A percentile compares a stretch with the other conserved stretches of the same genome.
Evolutionary conservation across 2,888 invertebrate species (phyloP).

Genomic region (Caenorhabditis drosophilae): DNA sequence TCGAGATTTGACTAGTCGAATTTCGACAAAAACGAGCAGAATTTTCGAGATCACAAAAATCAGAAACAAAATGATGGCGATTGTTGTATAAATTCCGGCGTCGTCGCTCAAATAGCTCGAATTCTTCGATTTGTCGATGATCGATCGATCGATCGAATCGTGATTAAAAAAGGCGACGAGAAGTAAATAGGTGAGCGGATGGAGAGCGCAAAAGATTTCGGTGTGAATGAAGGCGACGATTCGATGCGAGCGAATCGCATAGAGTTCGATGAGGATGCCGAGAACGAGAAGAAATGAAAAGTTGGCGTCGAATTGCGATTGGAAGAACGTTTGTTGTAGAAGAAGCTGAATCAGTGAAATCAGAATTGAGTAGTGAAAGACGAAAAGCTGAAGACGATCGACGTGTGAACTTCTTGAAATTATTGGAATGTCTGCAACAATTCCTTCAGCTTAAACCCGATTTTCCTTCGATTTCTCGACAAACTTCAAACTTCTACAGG

Average conservation of each 20-base stretch:
- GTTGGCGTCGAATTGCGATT: not conserved
- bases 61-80: conserved; percentile 19
- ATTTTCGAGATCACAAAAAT: conserved; percentile 17
- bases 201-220: conserved; percentile 9
- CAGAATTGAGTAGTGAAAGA: conserved; percentile 22
- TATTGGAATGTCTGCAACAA: conserved; percentile 20
- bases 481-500: not conserved
- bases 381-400: conserved; percentile 17
- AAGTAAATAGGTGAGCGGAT: conserved; percentile 16
- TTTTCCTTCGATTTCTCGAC: no score
- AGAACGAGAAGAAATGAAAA: not conserved
- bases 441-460: not conserved
- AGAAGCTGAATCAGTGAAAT: conserved; percentile 17
- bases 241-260: not conserved
- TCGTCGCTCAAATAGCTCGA: no score
- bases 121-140: conserved; percentile 12
- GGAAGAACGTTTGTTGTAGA: not conserved
- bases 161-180: conserved; percentile 29
- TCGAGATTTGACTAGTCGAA: conserved; percentile 13
- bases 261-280: not conserved
- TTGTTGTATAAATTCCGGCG: not conserved
- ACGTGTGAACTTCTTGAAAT: conserved; percentile 21
- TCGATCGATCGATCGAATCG: conserved; percentile 15
- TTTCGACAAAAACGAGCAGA: conserved; percentile 15
- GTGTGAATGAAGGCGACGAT: conserved; percentile 5